These are phyloP conservation scores for Drosophila percnosoma DNA, from an alignment of 2,888 invertebrate genomes.

Conservation along the genomic window DNA sequence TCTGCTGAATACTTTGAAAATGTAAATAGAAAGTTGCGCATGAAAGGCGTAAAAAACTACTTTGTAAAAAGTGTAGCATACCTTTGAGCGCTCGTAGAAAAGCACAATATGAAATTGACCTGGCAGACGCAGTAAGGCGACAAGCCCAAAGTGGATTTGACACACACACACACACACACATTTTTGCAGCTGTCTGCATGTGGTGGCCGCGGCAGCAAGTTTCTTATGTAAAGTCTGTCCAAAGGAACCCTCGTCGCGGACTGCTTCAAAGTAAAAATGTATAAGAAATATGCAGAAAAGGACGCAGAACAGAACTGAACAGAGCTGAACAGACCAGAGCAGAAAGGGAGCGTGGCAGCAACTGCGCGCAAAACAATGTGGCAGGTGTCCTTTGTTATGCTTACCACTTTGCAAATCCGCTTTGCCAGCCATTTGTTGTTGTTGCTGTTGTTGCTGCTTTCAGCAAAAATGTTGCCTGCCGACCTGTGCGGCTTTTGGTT, in stretches of 20 bases:
- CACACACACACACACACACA: slow-evolving; percentile 20
- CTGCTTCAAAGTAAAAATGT: slow-evolving; percentile 74
- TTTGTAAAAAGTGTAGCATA: slow-evolving; percentile 47
- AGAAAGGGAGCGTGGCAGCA: slow-evolving; percentile 22
- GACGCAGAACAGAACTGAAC: slow-evolving; percentile 30
- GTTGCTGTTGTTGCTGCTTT: slow-evolving; percentile 29
- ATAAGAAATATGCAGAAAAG: slow-evolving; percentile 71
- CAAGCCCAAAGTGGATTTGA: slow-evolving; percentile 43
- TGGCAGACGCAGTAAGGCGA: slow-evolving; percentile 29
- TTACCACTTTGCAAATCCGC: slow-evolving; percentile 79
- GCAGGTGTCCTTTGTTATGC: slow-evolving; percentile 81
- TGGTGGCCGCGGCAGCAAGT: slow-evolving; percentile 23
- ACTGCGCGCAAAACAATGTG: slow-evolving; percentile 57
- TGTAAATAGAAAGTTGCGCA: slow-evolving; percentile 7
- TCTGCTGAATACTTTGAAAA: slow-evolving; percentile 13
- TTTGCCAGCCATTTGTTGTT: slow-evolving; percentile 54
- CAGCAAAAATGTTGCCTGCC: slow-evolving; percentile 59
- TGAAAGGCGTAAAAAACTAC: slow-evolving; percentile 4
- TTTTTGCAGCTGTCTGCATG: background rate
- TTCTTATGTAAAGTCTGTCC: slow-evolving; percentile 48
- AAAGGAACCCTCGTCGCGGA: slow-evolving; percentile 26
- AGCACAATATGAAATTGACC: slow-evolving; percentile 57
- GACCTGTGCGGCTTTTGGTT: slow-evolving; percentile 49
- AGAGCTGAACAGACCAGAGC: background rate
- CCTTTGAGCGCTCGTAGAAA: slow-evolving; percentile 43